Base-by-base conservation (phyloP, 2,113 vertebrate genomes). In the Chloroceryle aenea region DNA sequence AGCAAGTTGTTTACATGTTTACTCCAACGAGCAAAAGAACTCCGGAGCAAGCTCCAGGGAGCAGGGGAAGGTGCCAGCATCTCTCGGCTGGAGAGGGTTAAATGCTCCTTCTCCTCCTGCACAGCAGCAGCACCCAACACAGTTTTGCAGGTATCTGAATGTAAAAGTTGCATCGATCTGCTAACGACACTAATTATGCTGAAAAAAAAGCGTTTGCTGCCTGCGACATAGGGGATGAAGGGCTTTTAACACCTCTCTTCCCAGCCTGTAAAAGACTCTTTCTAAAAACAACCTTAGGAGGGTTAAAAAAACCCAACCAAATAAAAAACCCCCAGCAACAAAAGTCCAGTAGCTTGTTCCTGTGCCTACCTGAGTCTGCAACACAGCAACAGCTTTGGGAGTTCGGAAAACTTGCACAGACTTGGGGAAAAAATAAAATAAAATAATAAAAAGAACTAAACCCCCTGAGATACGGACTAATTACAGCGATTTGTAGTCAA, bases 81-180 rank as follows among this genome's bases (percentile, higher is more conserved):
- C 4, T 2, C 6, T 2, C 5, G 15, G 6, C 56, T 3, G 7
- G 43, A 6, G 14, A 12, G 32, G 29, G 3, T 6, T 45, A 3
- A 21, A 5, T 5, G 3, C 3, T 6, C 38, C 63, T 15, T 6
- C 40, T 6, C 0, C 52, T 19, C 8, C 43, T 23, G 19, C 13
- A 4, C 58, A 6, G 23, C 0, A 5, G n/a, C 16, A 26, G 30
- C 59, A 7, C 32, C 77, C 53, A 0, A 1, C 1, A 9, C 25
- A 0, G 13, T 6, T 9, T 13, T 12, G 36, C 22, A 0, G 3
- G 1, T 0, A 2, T 7, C 13, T 1, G 17, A 2, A 5, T 5
- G 1, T 11, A 2, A 2, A 25, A 43, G 47, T 9, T 38, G n/a
- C 50, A 11, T n/a, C 2, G 12, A 55, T 30, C 15, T 21, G 8